These are phyloP conservation scores for Mus caroli DNA, from an alignment of 2,797 vertebrate genomes.

Conservation along the genomic window DNA sequence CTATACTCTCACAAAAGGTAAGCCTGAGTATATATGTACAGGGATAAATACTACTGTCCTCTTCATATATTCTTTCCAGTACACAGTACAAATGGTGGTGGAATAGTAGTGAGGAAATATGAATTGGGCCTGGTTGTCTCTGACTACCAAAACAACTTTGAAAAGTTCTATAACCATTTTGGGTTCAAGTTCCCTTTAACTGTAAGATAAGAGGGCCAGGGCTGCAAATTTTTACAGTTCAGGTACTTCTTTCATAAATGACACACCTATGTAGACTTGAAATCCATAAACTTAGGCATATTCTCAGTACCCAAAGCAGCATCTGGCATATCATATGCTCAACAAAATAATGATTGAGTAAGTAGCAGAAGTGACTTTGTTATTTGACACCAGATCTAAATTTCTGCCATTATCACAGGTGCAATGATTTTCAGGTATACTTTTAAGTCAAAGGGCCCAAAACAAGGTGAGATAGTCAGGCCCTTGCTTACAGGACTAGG, in stretches of 20 bases:
- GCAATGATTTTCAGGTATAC: constrained; percentile 8
- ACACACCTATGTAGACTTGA: not conserved
- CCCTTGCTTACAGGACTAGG: not conserved
- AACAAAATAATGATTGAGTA: not conserved
- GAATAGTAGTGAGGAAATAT: constrained; percentile 47
- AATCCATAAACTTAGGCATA: not conserved
- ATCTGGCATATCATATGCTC: not conserved
- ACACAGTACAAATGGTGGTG: constrained; percentile 2
- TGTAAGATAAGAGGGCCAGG: constrained; percentile 22
- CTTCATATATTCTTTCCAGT: constrained; percentile 47
- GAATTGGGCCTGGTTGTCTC: not conserved
- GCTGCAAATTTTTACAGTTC: constrained; percentile 29
- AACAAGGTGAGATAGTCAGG: constrained; percentile 24
- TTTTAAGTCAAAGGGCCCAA: constrained; percentile 24
- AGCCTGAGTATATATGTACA: constrained; percentile 3
- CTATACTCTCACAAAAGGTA: constrained; percentile 36
- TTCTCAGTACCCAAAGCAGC: not conserved
- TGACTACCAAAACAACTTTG: constrained; percentile 47
- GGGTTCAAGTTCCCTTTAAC: not conserved
- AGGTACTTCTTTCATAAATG: constrained; percentile 50
- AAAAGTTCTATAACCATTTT: constrained; percentile 15
- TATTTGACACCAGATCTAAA: constrained; percentile 22
- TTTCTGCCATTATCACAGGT: not conserved
- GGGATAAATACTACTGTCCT: not conserved
- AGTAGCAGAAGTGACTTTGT: constrained; percentile 37